Conservation (phyloP, 2,888 invertebrate genomes). For the Adineta ricciae region DNA sequence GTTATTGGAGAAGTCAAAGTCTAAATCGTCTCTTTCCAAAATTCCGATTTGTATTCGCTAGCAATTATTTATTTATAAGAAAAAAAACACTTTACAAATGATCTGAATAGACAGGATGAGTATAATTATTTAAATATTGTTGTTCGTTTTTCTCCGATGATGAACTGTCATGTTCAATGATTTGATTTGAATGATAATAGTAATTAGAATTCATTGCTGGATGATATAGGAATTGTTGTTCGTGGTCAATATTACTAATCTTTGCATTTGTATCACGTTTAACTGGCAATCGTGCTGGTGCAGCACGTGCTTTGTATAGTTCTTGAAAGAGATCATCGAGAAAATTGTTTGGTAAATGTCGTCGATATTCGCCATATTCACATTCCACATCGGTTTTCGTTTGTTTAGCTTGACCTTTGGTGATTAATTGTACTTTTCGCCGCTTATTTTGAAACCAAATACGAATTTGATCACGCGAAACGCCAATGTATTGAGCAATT, state of each 20-base stretch:
- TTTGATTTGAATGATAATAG: neutral
- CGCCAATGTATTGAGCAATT: constrained; percentile 46
- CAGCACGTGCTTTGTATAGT: neutral
- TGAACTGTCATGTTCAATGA: neutral
- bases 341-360: constrained; percentile 14
- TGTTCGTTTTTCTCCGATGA: neutral
- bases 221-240: neutral
- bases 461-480: constrained; percentile 47
- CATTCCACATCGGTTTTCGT: constrained; percentile 4
- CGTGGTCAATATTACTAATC: neutral
- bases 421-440: constrained; percentile 40
- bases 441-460: constrained; percentile 47
- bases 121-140: neutral
- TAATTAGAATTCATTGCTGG: neutral
- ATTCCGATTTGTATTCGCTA: too few relatives aligned
- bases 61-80: neutral
- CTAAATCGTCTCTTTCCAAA: too few relatives aligned
- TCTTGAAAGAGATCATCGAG: neutral
- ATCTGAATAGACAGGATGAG: neutral
- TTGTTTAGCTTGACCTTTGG: constrained; percentile 29
- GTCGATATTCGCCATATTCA: constrained; percentile 11
- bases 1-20: too few relatives aligned
- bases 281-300: constrained; percentile 8
- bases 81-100: neutral
- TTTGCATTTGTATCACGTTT: constrained; percentile 1